Evolutionary conservation across 2,888 invertebrate species (phyloP).

Genomic region (Oligia latruncula): DNA sequence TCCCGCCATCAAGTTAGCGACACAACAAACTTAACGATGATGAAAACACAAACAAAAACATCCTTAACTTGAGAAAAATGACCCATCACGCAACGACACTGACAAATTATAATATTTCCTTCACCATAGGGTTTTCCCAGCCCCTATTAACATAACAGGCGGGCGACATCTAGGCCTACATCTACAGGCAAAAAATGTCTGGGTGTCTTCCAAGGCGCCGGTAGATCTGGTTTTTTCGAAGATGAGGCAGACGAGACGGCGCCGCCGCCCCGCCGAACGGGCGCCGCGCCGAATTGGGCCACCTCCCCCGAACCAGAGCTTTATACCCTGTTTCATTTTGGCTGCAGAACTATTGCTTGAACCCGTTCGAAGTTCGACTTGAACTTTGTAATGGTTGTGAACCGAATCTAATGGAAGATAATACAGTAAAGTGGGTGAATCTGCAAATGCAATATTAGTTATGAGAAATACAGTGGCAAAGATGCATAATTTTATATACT

Average conservation of each 20-base stretch:
- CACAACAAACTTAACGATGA: conserved; percentile 48
- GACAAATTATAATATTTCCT: conserved; percentile 84
- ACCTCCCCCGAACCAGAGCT: conserved; percentile 45
- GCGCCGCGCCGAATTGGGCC: conserved; percentile 76
- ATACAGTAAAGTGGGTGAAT: conserved; percentile 22
- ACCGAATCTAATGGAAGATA: conserved; percentile 27
- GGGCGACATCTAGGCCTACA: conserved; percentile 87
- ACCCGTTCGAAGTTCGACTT: conserved; percentile 36
- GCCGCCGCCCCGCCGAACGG: conserved; percentile 79
- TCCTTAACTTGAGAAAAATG: conserved; percentile 74
- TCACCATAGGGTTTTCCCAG: conserved; percentile 84
- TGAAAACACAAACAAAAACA: conserved; percentile 65
- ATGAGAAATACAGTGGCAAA: background rate
- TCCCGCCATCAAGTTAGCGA: conserved; percentile 45
- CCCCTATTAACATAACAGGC: conserved; percentile 85
- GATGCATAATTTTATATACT: background rate
- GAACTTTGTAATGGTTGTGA: conserved; percentile 60
- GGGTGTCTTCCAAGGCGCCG: conserved; percentile 86
- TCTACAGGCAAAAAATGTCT: conserved; percentile 87
- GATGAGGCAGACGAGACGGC: conserved; percentile 87
- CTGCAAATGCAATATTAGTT: conserved; percentile 35
- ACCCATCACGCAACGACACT: conserved; percentile 79
- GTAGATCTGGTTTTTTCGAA: conserved; percentile 76
- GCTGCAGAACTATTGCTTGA: conserved; percentile 48
- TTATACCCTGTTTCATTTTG: conserved; percentile 58